Percentiles rank a stretch among this genome's conserved stretches.
phyloP scores from a whole-genome alignment of 2,113 vertebrate genomes.

The Glaucomys volans region DNA sequence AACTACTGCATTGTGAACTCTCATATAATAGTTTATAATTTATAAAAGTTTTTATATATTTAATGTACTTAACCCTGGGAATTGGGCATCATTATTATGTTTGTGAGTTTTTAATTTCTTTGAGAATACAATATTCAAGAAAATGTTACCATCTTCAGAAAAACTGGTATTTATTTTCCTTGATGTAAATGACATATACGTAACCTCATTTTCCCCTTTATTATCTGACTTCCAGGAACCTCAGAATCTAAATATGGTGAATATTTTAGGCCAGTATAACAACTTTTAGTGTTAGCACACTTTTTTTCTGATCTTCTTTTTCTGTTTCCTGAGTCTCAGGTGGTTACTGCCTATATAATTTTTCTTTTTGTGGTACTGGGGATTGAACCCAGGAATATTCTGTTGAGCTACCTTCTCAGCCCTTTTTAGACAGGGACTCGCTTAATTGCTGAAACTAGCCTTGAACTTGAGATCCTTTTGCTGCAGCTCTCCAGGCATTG shows the following conservation, averaged over 20 bases:
- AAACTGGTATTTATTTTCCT: constrained; percentile 6
- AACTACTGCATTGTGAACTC: neutral
- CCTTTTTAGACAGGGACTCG: neutral
- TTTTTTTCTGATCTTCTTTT: constrained; percentile 48
- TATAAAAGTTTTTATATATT: constrained; percentile 29
- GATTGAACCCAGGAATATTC: neutral
- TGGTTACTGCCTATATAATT: neutral
- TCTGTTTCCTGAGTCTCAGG: constrained; percentile 12
- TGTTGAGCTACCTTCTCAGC: neutral
- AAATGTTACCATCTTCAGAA: neutral
- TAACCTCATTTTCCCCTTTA: constrained; percentile 57
- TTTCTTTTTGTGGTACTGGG: too few relatives aligned
- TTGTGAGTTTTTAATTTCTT: constrained; percentile 41
- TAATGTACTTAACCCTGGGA: neutral
- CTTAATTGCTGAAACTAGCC: neutral
- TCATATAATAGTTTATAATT: constrained; percentile 48
- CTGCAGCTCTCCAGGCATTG: neutral
- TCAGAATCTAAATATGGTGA: constrained; percentile 11
- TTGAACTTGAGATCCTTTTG: neutral
- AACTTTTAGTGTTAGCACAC: neutral
- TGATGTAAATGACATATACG: constrained; percentile 19
- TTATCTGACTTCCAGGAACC: constrained; percentile 28
- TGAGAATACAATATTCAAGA: constrained; percentile 2
- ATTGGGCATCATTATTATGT: neutral
- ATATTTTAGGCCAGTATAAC: neutral